Evolutionary conservation across 2,888 invertebrate species (phyloP).

Genomic region (Dynastes tityus): DNA sequence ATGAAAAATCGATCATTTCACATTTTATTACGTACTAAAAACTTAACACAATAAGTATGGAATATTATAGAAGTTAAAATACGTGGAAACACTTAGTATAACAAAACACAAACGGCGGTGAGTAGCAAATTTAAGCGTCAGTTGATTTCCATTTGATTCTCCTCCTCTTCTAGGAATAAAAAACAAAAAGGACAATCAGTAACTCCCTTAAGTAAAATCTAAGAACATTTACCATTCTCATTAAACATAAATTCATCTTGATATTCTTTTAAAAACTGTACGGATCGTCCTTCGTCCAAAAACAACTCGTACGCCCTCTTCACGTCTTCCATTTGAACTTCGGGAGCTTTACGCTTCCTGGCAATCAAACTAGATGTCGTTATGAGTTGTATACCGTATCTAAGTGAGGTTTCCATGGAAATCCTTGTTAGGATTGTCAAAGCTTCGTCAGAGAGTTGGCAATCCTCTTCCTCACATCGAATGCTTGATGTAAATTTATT

Average conservation of each 20-base stretch:
- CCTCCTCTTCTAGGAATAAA: constrained; percentile 45
- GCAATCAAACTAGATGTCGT: constrained; percentile 97
- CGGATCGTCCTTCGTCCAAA: constrained; percentile 93
- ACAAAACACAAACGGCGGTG: constrained; percentile 1
- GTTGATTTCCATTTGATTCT: constrained; percentile 43
- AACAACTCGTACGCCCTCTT: constrained; percentile 96
- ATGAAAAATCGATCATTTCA: too few relatives aligned
- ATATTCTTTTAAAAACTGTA: constrained; percentile 94
- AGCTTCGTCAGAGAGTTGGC: constrained; percentile 93
- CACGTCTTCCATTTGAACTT: constrained; percentile 91
- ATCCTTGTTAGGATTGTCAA: constrained; percentile 92
- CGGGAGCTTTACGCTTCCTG: constrained; percentile 87
- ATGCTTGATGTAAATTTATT: constrained; percentile 56
- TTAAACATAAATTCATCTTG: constrained; percentile 97
- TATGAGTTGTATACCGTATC: constrained; percentile 98
- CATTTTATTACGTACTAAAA: neutral
- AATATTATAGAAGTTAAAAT: neutral
- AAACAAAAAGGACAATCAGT: neutral
- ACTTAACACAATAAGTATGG: neutral
- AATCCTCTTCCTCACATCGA: constrained; percentile 98
- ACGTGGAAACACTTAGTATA: neutral
- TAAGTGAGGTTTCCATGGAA: constrained; percentile 92
- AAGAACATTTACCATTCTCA: constrained; percentile 67
- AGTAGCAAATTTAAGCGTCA: constrained; percentile 18
- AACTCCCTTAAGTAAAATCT: neutral